Evolutionary conservation across 2,888 invertebrate species (phyloP), one percentile per base, ranked within the genome.

Genomic region (Hylaea fasciaria): DNA sequence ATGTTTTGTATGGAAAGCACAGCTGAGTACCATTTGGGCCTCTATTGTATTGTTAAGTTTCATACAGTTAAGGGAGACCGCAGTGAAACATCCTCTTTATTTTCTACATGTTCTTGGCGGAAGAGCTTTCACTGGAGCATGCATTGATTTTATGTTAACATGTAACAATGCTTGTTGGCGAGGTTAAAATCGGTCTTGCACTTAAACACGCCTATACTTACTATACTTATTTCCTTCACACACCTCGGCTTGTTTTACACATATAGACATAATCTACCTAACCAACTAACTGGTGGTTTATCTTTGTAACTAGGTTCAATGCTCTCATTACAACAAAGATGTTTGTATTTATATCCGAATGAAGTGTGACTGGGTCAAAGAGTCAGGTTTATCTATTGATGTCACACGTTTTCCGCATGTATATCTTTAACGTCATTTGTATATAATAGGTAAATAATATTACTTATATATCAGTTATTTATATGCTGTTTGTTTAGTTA

Each of bases 331-430:
- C 1, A 41, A 50, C 41, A 50, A 64, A 61, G 67, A 68, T 69
- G 66, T 72, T 64, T 61, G 51, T 73, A 49, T 62, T 72, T 65
- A 44, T 61, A 58, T 65, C 28, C 64, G 58, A 70, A 72, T 73
- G 76, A 78, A 80, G 74, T 81, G 71, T 76, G 80, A 79, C 73
- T 81, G 71, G 82, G 86, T 86, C 85, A 87, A 80, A 74, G 69
- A 74, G 78, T 78, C 66, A 70, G 66, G 65, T 67, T 68, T 86
- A 86, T 86, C 84, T 78, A 71, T 73, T 70, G 63, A 73, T 78
- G 76, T 80, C 73, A 77, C 72, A 73, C 73, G 68, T 69, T 64
- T 72, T 71, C 63, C 62, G 74, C 77, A 80, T 78, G 77, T 73
- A 76, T 80, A 73, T 74, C 76, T 37, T 3, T 22, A 35, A 53